Percentiles rank a stretch among this genome's conserved stretches.
phyloP scores from a whole-genome alignment of 2,888 invertebrate genomes.

The Caenorhabditis uteleia region DNA sequence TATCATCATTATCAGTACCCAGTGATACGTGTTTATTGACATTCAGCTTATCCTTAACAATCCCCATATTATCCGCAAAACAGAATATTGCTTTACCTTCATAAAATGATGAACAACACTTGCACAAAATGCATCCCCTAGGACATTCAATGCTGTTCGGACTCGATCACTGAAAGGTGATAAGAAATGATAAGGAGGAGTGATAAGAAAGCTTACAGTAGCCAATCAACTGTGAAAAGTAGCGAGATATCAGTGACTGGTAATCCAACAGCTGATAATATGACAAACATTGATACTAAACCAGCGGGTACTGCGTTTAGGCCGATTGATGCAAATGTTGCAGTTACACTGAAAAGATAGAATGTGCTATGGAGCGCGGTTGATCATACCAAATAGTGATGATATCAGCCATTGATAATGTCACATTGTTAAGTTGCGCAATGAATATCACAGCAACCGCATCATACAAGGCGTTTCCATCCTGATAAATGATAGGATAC shows the following conservation, averaged over 20 bases:
- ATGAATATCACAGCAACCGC: slow-evolving; percentile 85
- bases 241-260: slow-evolving; percentile 71
- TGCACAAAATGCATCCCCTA: slow-evolving; percentile 74
- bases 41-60: too few species aligned
- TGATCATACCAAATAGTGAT: slow-evolving; percentile 86
- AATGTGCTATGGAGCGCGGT: slow-evolving; percentile 21
- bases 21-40: too few species aligned
- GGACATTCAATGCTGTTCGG: slow-evolving; percentile 73
- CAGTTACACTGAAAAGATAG: slow-evolving; percentile 78
- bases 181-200: neutral
- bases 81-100: too few species aligned
- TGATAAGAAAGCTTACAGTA: slow-evolving; percentile 70
- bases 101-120: slow-evolving; percentile 73
- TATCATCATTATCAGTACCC: neutral
- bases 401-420: slow-evolving; percentile 81
- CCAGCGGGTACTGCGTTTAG: slow-evolving; percentile 83
- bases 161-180: slow-evolving; percentile 72
- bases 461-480: slow-evolving; percentile 77
- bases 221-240: slow-evolving; percentile 72
- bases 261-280: slow-evolving; percentile 71
- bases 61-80: too few species aligned
- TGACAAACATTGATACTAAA: slow-evolving; percentile 69
- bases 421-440: slow-evolving; percentile 83
- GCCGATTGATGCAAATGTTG: slow-evolving; percentile 93
- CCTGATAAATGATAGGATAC: too few species aligned